Conservation (phyloP, 2,888 invertebrate species). For the Cataglyphis rosenhaueri region DNA sequence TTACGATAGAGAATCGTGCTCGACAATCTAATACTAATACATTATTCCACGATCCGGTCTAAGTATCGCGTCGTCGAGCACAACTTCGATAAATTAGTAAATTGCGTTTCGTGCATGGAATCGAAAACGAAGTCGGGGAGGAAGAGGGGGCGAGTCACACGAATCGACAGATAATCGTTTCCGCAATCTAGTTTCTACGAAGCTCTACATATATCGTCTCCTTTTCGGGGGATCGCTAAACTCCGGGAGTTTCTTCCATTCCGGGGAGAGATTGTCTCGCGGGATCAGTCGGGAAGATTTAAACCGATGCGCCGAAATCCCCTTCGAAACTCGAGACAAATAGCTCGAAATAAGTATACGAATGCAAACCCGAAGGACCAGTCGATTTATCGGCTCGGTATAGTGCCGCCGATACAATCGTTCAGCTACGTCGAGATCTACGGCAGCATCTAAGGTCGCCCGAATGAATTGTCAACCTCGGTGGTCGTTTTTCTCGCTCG, state of each 20-base stretch:
- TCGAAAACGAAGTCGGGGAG: slow-evolving; percentile 4
- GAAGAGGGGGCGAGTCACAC: slow-evolving; percentile 26
- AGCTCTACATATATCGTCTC: slow-evolving; percentile 35
- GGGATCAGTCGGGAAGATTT: slow-evolving; percentile 78
- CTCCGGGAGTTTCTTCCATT: slow-evolving; percentile 70
- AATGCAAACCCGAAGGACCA: slow-evolving; percentile 76
- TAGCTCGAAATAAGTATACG: slow-evolving; percentile 77
- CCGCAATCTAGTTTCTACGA: slow-evolving; percentile 46
- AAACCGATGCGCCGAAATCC: slow-evolving; percentile 60
- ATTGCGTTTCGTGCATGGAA: slow-evolving; percentile 31
- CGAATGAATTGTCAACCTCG: slow-evolving; percentile 23
- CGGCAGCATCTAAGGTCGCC: slow-evolving; percentile 19
- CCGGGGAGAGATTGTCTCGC: slow-evolving; percentile 59
- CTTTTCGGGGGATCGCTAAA: slow-evolving; percentile 71
- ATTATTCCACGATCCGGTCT: slow-evolving; percentile 18
- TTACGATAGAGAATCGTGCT: not conserved
- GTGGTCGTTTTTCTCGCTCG: slow-evolving; percentile 36
- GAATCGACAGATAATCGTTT: slow-evolving; percentile 56
- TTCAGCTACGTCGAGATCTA: slow-evolving; percentile 16
- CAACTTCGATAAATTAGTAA: slow-evolving; percentile 44
- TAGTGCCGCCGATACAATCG: slow-evolving; percentile 33
- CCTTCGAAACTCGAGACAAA: slow-evolving; percentile 70
- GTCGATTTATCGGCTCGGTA: slow-evolving; percentile 57
- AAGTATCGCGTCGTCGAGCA: slow-evolving; percentile 11
- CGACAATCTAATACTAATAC: not conserved